phyloP scores from a whole-genome alignment of 2,797 vertebrate genomes.

The Cynopterus sphinx region DNA sequence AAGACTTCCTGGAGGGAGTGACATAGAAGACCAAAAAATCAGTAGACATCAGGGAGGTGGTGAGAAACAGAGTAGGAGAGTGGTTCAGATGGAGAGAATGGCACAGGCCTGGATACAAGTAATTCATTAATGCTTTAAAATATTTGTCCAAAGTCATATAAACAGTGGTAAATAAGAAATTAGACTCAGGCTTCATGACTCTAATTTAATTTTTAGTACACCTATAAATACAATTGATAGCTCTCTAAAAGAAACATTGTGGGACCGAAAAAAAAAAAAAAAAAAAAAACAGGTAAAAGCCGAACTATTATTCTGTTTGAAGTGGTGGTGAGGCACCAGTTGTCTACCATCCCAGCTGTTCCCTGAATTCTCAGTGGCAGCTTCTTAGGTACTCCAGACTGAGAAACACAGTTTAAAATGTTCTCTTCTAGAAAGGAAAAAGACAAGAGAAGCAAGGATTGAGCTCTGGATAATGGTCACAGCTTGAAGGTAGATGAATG shows the following conservation, averaged over 20 bases:
- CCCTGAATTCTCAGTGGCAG: not conserved
- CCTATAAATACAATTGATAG: not conserved
- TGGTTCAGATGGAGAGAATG: not conserved
- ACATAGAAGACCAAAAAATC: not conserved
- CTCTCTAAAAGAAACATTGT: not conserved
- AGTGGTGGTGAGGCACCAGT: not conserved
- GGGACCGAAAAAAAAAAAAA: too few species aligned
- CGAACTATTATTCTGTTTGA: not conserved
- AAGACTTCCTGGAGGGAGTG: not conserved
- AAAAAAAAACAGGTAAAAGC: not conserved
- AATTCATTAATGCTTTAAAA: not conserved
- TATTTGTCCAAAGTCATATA: not conserved
- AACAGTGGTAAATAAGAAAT: not conserved
- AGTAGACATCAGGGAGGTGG: not conserved
- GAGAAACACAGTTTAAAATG: not conserved
- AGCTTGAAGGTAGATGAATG: not conserved
- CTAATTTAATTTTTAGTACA: not conserved
- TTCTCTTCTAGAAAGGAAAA: not conserved
- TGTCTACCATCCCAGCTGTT: not conserved
- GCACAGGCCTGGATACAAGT: not conserved
- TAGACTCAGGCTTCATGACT: not conserved
- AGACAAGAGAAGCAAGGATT: not conserved
- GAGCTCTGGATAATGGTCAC: not conserved
- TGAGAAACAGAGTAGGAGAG: not conserved
- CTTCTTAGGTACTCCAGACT: not conserved